A percentile compares a stretch with the other conserved stretches of the same genome.
These are phyloP conservation scores for Papilio glaucus DNA, from an alignment of 1,140 invertebrate genomes.

Conservation along the genomic window DNA sequence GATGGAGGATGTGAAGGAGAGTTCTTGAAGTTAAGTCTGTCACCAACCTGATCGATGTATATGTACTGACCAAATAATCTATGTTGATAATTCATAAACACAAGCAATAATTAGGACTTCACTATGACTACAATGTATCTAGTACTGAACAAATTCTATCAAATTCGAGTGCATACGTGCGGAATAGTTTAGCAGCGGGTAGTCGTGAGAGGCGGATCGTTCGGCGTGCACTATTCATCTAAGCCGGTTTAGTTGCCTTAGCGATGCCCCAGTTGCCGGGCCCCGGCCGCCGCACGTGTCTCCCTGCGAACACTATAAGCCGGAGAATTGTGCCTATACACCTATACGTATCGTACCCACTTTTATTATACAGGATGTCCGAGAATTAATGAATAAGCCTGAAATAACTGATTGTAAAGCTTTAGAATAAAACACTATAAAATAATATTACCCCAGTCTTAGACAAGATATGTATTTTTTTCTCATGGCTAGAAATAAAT, in stretches of 20 bases:
- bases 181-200: not conserved
- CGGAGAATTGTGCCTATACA: constrained; percentile 9
- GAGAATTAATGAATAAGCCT: not conserved
- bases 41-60: no score
- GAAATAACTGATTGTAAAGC: no score
- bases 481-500: no score
- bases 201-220: not conserved
- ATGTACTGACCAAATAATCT: no score
- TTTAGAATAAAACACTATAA: not conserved
- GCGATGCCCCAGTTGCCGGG: constrained; percentile 26
- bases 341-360: not conserved
- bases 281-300: constrained; percentile 16
- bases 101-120: no score
- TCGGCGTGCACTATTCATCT: constrained; percentile 24
- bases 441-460: not conserved
- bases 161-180: not conserved
- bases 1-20: no score
- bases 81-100: no score
- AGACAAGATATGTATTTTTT: not conserved
- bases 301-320: constrained; percentile 29
- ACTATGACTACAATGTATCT: not conserved
- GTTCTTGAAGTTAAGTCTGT: no score
- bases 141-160: not conserved
- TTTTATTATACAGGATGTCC: not conserved
- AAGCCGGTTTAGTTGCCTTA: constrained; percentile 34